Base-by-base conservation (phyloP, 2,113 vertebrate species). In the Triplophysa rosa region DNA sequence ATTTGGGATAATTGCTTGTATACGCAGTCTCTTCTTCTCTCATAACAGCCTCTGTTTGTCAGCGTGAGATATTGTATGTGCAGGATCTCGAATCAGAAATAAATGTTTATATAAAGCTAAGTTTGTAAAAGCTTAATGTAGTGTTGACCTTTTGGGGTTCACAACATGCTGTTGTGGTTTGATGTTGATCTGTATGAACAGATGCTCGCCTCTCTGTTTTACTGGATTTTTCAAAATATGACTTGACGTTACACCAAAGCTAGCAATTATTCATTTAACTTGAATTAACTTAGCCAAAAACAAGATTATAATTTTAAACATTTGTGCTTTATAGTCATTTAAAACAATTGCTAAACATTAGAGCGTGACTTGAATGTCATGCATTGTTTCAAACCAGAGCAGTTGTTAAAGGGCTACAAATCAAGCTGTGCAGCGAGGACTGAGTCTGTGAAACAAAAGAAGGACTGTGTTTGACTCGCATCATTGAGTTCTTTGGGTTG, bases 1-100 rank as follows among this genome's bases (percentile, higher is more conserved):
- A 74, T 74, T 74, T 74, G 59, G 24, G 72, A 74, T 74, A 74
- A 74, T 74, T 74, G 59, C 59, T 74, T 63, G 58, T 74, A 29
- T 63, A 63, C 10, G 72, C 72, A 74, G 72, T 33, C 23, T n/a
- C 40, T 37, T 63, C 54, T 59, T 74, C 58, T 74, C 59, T 74
- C 59, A 26, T 63, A 58, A 58, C 54, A 58, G 54, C 54, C 6
- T n/a, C 54, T 8, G 54, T 58, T 58, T 58, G 54, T 21, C 54
- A 58, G 54, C 19, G 2, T 10, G 54, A 56, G 54, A 58, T n/a
- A n/a, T n/a, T n/a, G n/a, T n/a, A 58, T 10, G 54, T 3, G n/a
- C n/a, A n/a, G 8, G 8, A 21, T 58, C 7, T 58, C n/a, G 8
- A 16, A 58, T 58, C n/a, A 74, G 58, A 63, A 24, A 42, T 8